phyloP scores from a whole-genome alignment of 2,888 invertebrate species.

The Bembecia ichneumoniformis region DNA sequence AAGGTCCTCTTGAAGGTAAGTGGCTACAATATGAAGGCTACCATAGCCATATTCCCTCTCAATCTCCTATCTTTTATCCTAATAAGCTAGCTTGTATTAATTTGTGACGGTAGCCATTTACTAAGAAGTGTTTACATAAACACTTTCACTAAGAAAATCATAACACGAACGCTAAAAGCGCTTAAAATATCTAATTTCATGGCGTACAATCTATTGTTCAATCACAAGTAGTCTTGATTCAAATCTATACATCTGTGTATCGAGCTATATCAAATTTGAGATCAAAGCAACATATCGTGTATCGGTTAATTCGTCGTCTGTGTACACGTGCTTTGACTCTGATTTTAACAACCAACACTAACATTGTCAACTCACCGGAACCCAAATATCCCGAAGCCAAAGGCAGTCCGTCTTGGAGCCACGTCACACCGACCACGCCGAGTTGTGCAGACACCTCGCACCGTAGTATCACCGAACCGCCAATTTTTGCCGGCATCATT shows the following conservation, averaged over 20 bases:
- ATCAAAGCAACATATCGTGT: not conserved
- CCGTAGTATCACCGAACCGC: constrained; percentile 46
- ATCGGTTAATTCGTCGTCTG: not conserved
- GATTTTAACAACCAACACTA: not conserved
- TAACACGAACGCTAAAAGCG: too few relatives aligned
- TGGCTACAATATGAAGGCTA: too few relatives aligned
- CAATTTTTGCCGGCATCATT: constrained; percentile 50
- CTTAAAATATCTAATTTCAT: too few relatives aligned
- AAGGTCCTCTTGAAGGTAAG: too few relatives aligned
- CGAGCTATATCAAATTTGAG: not conserved
- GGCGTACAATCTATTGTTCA: too few relatives aligned
- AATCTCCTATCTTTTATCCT: too few relatives aligned
- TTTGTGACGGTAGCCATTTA: too few relatives aligned
- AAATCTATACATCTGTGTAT: not conserved
- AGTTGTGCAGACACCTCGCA: constrained; percentile 58
- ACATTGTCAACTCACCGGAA: constrained; percentile 30
- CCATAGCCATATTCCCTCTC: too few relatives aligned
- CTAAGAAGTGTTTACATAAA: too few relatives aligned
- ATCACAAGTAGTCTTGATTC: too few relatives aligned
- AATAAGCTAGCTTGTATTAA: too few relatives aligned
- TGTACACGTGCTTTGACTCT: not conserved
- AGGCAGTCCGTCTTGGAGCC: constrained; percentile 60
- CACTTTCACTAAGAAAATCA: too few relatives aligned
- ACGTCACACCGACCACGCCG: constrained; percentile 47
- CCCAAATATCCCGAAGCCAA: constrained; percentile 48